A percentile compares a stretch with the other conserved stretches of the same genome.
These are phyloP conservation scores for Ophiothrix spiculata DNA, from an alignment of 35 echinoderm and acorn worm species.

Conservation along the genomic window DNA sequence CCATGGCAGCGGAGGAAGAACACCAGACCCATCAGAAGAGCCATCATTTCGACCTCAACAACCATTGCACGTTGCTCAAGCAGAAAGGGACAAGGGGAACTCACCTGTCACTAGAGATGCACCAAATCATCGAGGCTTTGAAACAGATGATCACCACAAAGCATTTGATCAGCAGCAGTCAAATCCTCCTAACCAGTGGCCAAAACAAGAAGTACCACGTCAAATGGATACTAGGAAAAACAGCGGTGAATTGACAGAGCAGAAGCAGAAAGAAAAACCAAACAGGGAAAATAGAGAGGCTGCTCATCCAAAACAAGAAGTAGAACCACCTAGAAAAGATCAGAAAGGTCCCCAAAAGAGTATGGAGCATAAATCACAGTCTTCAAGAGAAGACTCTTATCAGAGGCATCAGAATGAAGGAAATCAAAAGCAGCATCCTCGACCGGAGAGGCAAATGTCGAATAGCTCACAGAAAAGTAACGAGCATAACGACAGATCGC, in stretches of 20 bases:
- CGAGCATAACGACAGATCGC: background rate
- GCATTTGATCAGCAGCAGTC: background rate
- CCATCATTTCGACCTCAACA: background rate
- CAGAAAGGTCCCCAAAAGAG: background rate
- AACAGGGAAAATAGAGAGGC: background rate
- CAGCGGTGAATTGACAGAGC: background rate
- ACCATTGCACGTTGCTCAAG: background rate
- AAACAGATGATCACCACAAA: background rate
- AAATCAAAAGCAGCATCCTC: background rate
- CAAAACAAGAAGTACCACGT: background rate
- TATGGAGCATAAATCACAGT: background rate
- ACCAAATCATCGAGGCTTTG: background rate
- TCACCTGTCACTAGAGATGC: background rate
- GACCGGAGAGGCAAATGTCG: background rate
- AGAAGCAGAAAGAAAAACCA: background rate
- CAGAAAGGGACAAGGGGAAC: background rate
- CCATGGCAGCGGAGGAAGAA: background rate
- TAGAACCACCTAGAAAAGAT: background rate
- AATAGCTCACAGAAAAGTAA: background rate
- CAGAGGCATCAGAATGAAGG: background rate
- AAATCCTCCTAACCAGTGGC: background rate
- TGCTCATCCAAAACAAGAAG: background rate
- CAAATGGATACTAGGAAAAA: background rate
- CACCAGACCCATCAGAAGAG: background rate
- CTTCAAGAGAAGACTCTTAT: background rate